phyloP scores from a whole-genome alignment of 2,113 vertebrate species.

The Pseudopodoces humilis region DNA sequence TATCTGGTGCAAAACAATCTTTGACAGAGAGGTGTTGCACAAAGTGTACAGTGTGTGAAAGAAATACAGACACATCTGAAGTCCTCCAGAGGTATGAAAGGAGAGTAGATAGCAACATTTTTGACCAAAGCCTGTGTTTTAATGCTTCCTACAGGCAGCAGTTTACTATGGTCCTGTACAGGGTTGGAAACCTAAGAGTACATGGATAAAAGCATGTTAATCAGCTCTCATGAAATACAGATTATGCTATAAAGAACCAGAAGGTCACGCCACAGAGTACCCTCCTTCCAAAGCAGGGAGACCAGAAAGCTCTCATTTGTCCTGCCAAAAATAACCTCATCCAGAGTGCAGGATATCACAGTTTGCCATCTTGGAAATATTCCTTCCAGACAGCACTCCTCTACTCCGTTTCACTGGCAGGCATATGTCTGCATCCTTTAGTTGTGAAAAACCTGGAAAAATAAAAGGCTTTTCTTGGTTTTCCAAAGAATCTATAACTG shows the following conservation, averaged over 20 bases:
- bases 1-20: background rate
- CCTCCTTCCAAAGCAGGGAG: background rate
- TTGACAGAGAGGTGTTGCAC: background rate
- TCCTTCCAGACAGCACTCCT: background rate
- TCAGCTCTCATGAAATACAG: background rate
- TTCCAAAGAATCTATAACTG: background rate
- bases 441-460: background rate
- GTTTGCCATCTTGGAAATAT: background rate
- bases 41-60: background rate
- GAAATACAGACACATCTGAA: background rate
- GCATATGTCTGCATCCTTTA: background rate
- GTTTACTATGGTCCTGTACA: background rate
- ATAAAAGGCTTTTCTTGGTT: background rate
- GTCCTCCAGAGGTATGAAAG: background rate
- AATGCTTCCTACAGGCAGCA: background rate
- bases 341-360: background rate
- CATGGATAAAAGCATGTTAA: background rate
- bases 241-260: background rate
- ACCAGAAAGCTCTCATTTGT: background rate
- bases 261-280: background rate
- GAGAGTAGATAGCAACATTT: background rate
- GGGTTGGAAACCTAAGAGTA: background rate
- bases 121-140: background rate
- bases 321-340: background rate
- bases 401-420: rapidly evolving